These are phyloP conservation scores for Paracanthobrama guichenoti DNA, from an alignment of 2,113 vertebrate species.

Conservation along the genomic window DNA sequence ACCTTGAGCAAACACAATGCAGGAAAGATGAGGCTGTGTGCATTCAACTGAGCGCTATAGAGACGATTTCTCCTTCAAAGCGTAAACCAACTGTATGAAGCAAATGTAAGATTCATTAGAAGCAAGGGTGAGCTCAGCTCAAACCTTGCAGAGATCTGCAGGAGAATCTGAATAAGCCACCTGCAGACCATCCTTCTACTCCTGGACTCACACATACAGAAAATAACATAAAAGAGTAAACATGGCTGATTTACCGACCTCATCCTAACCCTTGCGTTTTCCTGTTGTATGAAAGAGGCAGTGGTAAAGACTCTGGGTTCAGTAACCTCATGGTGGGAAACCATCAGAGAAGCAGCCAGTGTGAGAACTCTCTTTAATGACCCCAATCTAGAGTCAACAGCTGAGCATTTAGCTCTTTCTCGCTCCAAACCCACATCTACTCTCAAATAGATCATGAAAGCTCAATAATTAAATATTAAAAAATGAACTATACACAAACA, in stretches of 20 bases:
- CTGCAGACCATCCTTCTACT: slow-evolving; percentile 42
- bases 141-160: slow-evolving; percentile 16
- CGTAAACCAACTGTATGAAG: slow-evolving; percentile 36
- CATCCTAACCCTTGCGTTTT: not conserved
- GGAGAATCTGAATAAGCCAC: slow-evolving; percentile 49
- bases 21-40: slow-evolving; percentile 18
- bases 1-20: slow-evolving; percentile 51
- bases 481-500: not conserved
- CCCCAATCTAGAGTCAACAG: not conserved
- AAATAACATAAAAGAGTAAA: slow-evolving; percentile 29
- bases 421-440: not conserved
- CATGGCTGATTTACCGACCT: not conserved
- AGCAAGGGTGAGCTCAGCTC: slow-evolving; percentile 33
- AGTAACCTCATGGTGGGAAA: slow-evolving; percentile 12
- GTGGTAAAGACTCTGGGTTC: not conserved
- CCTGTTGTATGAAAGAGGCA: not conserved
- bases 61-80: slow-evolving; percentile 43
- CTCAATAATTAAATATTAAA: not conserved
- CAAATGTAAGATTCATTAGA: slow-evolving; percentile 53
- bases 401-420: slow-evolving; percentile 12
- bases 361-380: slow-evolving; percentile 17
- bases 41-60: slow-evolving; percentile 27
- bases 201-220: slow-evolving; percentile 3
- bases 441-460: not conserved
- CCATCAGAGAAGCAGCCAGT: slow-evolving; percentile 14